Conservation (phyloP, 2,797 vertebrate species). For the Macroramphosus scolopax region DNA sequence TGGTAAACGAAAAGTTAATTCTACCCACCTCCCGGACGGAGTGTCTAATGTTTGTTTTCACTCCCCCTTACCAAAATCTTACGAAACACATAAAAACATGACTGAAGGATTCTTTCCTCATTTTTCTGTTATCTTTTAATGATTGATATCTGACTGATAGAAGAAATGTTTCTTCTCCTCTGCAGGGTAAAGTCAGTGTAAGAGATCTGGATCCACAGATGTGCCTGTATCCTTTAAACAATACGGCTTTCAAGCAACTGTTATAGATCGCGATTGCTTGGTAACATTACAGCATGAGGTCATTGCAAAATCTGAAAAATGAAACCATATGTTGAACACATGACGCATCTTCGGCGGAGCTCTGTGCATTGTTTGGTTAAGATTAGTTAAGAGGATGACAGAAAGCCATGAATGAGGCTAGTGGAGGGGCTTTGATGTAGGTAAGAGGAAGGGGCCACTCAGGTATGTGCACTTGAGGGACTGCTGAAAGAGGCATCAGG, state of each 20-base stretch:
- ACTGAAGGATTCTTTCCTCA: constrained; percentile 19
- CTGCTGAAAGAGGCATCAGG: constrained; percentile 54
- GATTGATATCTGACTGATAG: too few relatives aligned
- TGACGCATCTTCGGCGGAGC: constrained; percentile 2
- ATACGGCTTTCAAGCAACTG: not conserved
- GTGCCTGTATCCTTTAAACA: too few relatives aligned
- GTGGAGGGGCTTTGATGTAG: constrained; percentile 44
- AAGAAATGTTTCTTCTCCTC: too few relatives aligned
- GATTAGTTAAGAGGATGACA: constrained; percentile 41
- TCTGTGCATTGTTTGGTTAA: constrained; percentile 19
- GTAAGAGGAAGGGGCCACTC: constrained; percentile 27
- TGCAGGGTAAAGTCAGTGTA: constrained; percentile 8
- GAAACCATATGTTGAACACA: constrained; percentile 40
- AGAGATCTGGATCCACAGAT: not conserved
- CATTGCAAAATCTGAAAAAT: constrained; percentile 42
- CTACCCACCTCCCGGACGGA: constrained; percentile 21
- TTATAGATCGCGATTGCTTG: constrained; percentile 6
- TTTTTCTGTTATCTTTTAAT: too few relatives aligned
- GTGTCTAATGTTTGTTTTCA: not conserved
- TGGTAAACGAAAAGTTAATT: too few relatives aligned
- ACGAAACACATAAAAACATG: constrained; percentile 24
- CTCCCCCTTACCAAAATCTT: constrained; percentile 11
- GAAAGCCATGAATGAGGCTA: constrained; percentile 52
- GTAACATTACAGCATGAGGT: constrained; percentile 31
- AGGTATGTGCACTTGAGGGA: constrained; percentile 48